These are phyloP conservation scores for Danio choprae DNA, from an alignment of 2,797 vertebrate species.

Conservation along the genomic window DNA sequence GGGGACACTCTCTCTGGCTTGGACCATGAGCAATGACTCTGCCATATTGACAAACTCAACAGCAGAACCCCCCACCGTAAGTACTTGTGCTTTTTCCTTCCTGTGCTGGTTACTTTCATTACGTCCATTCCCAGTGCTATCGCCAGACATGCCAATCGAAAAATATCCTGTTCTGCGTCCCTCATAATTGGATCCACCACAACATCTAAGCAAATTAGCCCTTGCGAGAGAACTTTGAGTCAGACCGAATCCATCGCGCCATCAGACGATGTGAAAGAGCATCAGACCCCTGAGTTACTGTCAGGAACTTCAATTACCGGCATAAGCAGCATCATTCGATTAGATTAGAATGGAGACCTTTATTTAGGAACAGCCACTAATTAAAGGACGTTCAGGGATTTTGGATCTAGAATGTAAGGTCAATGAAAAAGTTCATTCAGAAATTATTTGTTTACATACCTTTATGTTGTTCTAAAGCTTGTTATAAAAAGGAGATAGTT, in stretches of 20 bases:
- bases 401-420: neutral
- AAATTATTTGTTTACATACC: neutral
- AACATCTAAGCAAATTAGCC: constrained; percentile 77
- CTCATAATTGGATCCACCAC: constrained; percentile 78
- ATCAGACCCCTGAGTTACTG: constrained; percentile 39
- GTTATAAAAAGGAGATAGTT: neutral
- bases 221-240: constrained; percentile 65
- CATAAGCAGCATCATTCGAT: constrained; percentile 47
- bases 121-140: constrained; percentile 62
- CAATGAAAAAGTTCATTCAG: neutral
- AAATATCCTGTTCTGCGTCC: constrained; percentile 81
- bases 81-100: constrained; percentile 69
- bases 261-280: constrained; percentile 17
- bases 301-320: constrained; percentile 49
- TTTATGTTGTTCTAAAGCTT: neutral
- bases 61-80: constrained; percentile 88
- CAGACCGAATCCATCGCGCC: constrained; percentile 55
- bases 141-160: constrained; percentile 76
- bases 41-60: constrained; percentile 90
- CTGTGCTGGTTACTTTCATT: constrained; percentile 59
- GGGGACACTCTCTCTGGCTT: constrained; percentile 78
- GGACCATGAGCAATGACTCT: constrained; percentile 93
- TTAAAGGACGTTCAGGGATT: constrained; percentile 16
- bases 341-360: constrained; percentile 26
- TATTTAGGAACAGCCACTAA: constrained; percentile 1